Percentiles rank a stretch among this genome's conserved stretches.
Evolutionary conservation across 2,888 invertebrate species (phyloP).

Genomic region (Andrena fulva): DNA sequence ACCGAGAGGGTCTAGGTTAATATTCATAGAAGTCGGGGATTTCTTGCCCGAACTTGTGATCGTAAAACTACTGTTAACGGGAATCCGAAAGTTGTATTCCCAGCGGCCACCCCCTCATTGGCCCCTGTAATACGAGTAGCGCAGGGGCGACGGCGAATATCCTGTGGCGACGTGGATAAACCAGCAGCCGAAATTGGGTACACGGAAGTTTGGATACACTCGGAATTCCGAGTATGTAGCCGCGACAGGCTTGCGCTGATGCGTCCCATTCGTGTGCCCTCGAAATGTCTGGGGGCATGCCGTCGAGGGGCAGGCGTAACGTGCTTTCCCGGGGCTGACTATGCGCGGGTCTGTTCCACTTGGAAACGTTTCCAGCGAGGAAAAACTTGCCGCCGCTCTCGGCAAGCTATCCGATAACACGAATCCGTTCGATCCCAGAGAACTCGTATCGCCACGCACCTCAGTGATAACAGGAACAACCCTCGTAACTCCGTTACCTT

Average conservation of each 20-base stretch:
- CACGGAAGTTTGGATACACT: constrained; percentile 17
- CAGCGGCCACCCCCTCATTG: constrained; percentile 19
- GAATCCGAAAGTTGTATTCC: constrained; percentile 61
- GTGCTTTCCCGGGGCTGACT: background rate
- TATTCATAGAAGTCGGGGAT: constrained; percentile 53
- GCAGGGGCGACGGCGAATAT: constrained; percentile 26
- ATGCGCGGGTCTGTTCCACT: no score
- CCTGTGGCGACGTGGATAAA: constrained; percentile 30
- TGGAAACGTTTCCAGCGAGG: no score
- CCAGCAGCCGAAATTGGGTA: constrained; percentile 40
- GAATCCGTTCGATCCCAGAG: no score
- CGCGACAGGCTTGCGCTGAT: constrained; percentile 16
- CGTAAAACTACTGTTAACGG: constrained; percentile 60
- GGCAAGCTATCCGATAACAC: no score
- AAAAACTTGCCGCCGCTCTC: no score
- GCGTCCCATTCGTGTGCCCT: background rate
- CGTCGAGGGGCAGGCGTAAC: background rate
- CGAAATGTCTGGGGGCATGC: constrained; percentile 4
- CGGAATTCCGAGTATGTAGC: constrained; percentile 34
- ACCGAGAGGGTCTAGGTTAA: constrained; percentile 27
- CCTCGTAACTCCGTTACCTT: no score
- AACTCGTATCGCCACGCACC: no score
- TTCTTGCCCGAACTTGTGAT: constrained; percentile 21
- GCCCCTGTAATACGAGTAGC: constrained; percentile 26
- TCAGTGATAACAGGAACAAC: no score